Evolutionary conservation across 2,113 vertebrate genomes (phyloP), one percentile per base, ranked within the genome.

Genomic region (Illadopsis cleaveri): DNA sequence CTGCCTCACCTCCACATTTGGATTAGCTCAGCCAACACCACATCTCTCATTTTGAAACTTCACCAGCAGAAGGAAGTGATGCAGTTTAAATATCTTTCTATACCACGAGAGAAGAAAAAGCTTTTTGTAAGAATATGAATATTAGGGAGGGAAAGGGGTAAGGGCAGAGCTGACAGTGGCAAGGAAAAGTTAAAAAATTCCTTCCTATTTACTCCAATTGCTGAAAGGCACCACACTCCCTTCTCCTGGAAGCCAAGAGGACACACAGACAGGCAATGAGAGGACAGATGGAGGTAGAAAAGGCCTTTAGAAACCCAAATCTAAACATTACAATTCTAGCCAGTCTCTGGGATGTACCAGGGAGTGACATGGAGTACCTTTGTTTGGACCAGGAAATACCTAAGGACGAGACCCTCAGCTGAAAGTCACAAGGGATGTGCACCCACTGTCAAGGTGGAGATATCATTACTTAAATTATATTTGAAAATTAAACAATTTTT

Each of bases 321-420:
- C 30, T 24, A 44, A 64, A 51, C 14, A 15, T 56, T 25, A 25
- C 6, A 79, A 40, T 48, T 64, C 61, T 56, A 83, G 6, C 21
- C 35, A 82, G 30, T 27, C 23, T 44, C 35, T 72, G 35, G 7
- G 18, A 35, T 3, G 3, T 20, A 65, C 11, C 12, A 53, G 19
- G 57, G 23, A 31, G 11, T 19, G 11, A 57, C 0, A 0, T 6
- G 4, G 24, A 17, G 16, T 12, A 33, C 2, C 25, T 57, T 48
- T 30, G 33, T 30, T 75, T 38, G 12, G n/a, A 65, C 8, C 2
- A 47, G 47, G 22, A 47, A 51, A 25, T 33, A 44, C 1, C 2
- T 8, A n/a, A 42, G 15, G 22, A 40, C 25, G 13, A 89, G 25
- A 65, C 28, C 33, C 50, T 37, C 48, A 72, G 7, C 5, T n/a